Evolutionary conservation across 2,888 invertebrate species (phyloP), one percentile per base, ranked within the genome.

Genomic region (Nymphalis c-album): DNA sequence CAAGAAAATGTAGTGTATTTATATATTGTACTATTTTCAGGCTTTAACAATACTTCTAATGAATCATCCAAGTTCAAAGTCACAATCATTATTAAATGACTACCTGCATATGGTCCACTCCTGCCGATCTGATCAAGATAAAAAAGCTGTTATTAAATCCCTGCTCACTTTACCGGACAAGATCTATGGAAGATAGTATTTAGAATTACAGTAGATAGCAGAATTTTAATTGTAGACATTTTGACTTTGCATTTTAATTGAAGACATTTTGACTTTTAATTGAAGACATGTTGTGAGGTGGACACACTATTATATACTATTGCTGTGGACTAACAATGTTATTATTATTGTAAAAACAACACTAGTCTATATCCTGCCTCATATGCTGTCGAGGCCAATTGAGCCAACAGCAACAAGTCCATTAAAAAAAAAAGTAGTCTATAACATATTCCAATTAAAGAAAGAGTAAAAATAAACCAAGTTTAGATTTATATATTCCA

Each of bases 41-140:
- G 85, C 87, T 1, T 58, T 88, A 31, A 78, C 85, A 26, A 80
- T 91, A 20, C 79, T 91, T 0, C 75, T 92, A 16, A 87, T 90
- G 88, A 81, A 88, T 68, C 91, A 92, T 67, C 91, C 91, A 0
- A 80, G 76, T 16, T 85, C 91, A 0, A 85, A 85, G 76, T 75
- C 82, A 0, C 80, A 82, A 18, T 80, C 80, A 0, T 71, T 87
- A 1, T 74, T 91, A 13, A 82, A 83, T 64, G 84, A 90, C 6
- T 91, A 88, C 68, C 72, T 89, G 0, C 91, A 91, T 75, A 84
- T 91, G 86, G 86, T 87, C 0, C 80, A 86, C 69, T 81, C 87
- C 0, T 88, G 89, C 64, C 82, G 90, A 0, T 76, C 82, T 0
- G 85, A 84, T 51, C 80, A 80, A 31, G 87, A 87, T 63, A 90